Base-by-base conservation (phyloP, 2,888 invertebrate species). In the Drosophila kambysellisi region DNA sequence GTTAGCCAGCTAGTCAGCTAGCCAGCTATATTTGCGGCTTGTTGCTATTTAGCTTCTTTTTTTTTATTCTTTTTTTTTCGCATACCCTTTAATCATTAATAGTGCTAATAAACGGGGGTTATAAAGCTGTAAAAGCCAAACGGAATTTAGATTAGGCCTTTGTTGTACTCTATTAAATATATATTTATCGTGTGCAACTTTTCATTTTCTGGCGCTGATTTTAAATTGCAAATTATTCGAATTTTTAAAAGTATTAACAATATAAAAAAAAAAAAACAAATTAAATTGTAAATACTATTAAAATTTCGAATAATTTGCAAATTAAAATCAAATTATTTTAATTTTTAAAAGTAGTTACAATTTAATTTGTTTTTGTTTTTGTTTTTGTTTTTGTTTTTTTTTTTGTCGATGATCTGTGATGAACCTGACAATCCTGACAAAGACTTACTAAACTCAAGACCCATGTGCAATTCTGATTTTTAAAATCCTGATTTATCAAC, bases 41-140 rank as follows among this genome's bases (percentile, higher is more conserved):
- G 84, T 76, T 75, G 62, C 68, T 67, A 8, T 46, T 46, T 46
- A 46, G 43, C 9, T 56, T 63, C 20, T 35, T 57, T 59, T 63
- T 37, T 62, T 67, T 63, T 17, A 57, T n/a, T 59, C 63, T 70
- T 56, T 41, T 52, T 51, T 67, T 52, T 65, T 30, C 37, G 50
- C 33, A 68, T 57, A 68, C 68, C 68, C 68, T 68, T 35, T 41
- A 68, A 50, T 4, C 32, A 17, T 17, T 33, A 17, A 15, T 20
- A 20, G 29, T 4, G 9, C 48, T 20, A 17, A 54, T 54, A 48
- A 35, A 8, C 25, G 12, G 33, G 54, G 2, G 37, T 39, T 12
- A 48, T 5, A 9, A n/a, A 53, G 12, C 20, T 37, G 29, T 30
- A 15, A 41, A 41, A 30, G 11, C 20, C 2, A 12, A 9, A 32